Evolutionary conservation across 2,888 invertebrate genomes (phyloP), one percentile per base, ranked within the genome.

Genomic region (Agrochola macilenta): DNA sequence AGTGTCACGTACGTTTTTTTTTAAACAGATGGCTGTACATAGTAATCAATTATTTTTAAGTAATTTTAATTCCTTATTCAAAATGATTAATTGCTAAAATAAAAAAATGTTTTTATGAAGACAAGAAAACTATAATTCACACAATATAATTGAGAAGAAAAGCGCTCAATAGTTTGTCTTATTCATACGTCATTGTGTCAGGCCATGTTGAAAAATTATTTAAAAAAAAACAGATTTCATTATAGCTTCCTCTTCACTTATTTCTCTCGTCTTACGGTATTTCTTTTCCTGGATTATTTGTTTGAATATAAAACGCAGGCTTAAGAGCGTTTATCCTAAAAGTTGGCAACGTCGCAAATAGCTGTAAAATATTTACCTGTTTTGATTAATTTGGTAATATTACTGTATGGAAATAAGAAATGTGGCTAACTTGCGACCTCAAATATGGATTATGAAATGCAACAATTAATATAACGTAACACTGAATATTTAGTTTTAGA

Each of bases 111-210:
- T 54, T 26, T 17, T 54, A 20, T 4, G 9, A 17, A 30, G 2
- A n/a, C 8, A 43, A 8, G 5, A 26, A 17, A 58, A 64, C 14
- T n/a, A 0, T 43, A 43, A 12, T 43, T 58, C 0, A 30, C 17
- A 30, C 7, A 17, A 23, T 14, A 23, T 2, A 20, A 39, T 8
- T 69, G 4, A 23, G 3, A 17, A 14, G 5, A 80, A 46, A 54
- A 43, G 0, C 0, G 3, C 35, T 74, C n/a, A 54, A 46, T 74
- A 57, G 54, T 49, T 79, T 46, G 35, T 66, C 35, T 66, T 60
- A 43, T 73, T 66, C 7, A n/a, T 46, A 46, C 26, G 5, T 8
- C 7, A 39, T 0, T 14, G 20, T 72, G 17, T 72, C n/a, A 35
- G 49, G 5, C 3, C 0, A 68, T 3, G 14, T 26, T 23, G 5